phyloP scores from a whole-genome alignment of 2,888 invertebrate species.

The Apamea epomidion region DNA sequence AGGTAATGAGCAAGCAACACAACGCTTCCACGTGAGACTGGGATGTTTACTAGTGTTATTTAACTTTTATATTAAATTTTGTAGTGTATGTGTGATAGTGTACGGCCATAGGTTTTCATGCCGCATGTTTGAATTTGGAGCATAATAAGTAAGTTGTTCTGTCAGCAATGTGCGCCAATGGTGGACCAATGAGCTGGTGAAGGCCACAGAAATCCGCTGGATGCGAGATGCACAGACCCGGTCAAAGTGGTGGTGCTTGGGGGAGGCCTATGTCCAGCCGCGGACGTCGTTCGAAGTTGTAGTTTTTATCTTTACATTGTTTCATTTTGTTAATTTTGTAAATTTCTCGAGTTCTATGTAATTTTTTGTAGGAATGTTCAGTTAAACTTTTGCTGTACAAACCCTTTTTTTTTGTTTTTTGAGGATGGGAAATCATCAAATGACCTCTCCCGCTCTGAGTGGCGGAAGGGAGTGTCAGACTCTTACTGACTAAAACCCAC shows the following conservation, averaged over 20 bases:
- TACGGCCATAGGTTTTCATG: constrained; percentile 7
- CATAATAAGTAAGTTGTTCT: too few relatives aligned
- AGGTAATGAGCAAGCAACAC: constrained; percentile 59
- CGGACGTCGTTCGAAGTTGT: too few relatives aligned
- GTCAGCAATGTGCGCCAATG: too few relatives aligned
- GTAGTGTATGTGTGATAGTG: constrained; percentile 3
- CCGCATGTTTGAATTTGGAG: neutral
- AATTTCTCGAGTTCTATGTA: neutral
- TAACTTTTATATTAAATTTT: constrained; percentile 46
- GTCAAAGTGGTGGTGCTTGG: neutral
- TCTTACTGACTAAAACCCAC: too few relatives aligned
- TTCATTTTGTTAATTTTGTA: neutral
- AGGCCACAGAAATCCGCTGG: neutral
- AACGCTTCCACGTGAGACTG: constrained; percentile 29
- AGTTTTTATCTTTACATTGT: neutral
- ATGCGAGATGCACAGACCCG: neutral
- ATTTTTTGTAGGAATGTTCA: neutral
- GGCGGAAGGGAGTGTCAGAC: too few relatives aligned
- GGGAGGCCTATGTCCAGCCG: neutral
- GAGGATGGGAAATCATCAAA: too few relatives aligned
- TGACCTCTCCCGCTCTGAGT: too few relatives aligned
- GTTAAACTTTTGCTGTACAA: neutral
- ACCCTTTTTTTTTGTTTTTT: too few relatives aligned
- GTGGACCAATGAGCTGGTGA: neutral
- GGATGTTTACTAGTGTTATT: constrained; percentile 39